Evolutionary conservation across 2,888 invertebrate species (phyloP).

Genomic region (Matsumyia berberina): DNA sequence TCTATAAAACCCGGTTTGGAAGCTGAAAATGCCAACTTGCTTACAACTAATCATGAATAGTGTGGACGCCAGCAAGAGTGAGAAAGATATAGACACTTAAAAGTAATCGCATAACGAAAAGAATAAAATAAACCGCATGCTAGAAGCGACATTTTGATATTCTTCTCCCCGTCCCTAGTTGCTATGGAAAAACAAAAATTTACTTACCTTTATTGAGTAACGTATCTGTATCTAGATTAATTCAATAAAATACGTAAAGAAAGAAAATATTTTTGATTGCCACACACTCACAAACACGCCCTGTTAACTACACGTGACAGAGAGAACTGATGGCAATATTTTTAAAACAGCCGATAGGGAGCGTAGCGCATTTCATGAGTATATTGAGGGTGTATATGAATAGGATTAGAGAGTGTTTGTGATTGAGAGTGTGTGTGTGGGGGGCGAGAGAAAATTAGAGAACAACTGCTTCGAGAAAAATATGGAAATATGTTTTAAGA

Average conservation of each 20-base stretch:
- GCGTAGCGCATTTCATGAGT: conserved; percentile 39
- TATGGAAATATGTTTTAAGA: neutral
- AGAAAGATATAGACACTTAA: conserved; percentile 1
- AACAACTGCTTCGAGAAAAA: conserved; percentile 2
- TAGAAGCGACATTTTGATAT: neutral
- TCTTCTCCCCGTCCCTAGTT: neutral
- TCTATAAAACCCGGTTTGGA: conserved; percentile 7
- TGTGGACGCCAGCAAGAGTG: neutral
- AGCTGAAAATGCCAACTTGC: neutral
- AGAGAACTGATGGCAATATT: conserved; percentile 59
- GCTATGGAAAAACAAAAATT: neutral
- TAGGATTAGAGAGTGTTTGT: conserved; percentile 9
- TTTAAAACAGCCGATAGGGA: conserved; percentile 56
- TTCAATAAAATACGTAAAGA: neutral
- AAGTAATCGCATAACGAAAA: neutral
- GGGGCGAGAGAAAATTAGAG: neutral
- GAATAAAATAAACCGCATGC: neutral
- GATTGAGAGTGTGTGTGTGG: conserved; percentile 1
- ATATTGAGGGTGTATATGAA: conserved; percentile 12
- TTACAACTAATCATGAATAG: conserved; percentile 2
- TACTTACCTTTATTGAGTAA: conserved; percentile 37
- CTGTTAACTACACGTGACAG: conserved; percentile 51
- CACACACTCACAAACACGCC: conserved; percentile 52
- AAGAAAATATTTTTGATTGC: conserved; percentile 1
- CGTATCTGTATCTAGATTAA: conserved; percentile 3